These are phyloP conservation scores for Halcyon leucocephala DNA, from an alignment of 2,797 vertebrate genomes.

Conservation along the genomic window DNA sequence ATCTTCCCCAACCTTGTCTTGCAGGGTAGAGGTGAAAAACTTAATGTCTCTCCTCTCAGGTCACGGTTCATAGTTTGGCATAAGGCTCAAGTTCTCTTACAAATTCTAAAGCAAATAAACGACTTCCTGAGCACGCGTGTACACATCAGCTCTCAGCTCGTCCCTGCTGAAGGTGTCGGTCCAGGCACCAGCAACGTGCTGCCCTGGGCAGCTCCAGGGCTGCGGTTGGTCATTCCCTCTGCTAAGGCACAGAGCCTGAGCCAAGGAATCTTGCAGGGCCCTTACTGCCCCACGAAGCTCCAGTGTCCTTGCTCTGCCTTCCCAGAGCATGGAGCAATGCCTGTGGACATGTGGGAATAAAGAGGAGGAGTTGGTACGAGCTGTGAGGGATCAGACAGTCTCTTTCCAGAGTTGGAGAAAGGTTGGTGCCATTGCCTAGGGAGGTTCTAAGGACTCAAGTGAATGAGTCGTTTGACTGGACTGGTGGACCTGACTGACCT, in stretches of 20 bases:
- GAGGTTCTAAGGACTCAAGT: background rate
- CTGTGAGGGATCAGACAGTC: background rate
- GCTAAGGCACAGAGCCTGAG: background rate
- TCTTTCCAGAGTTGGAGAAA: background rate
- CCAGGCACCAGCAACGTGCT: background rate
- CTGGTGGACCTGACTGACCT: background rate
- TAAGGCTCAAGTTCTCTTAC: background rate
- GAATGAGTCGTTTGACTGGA: fast-evolving
- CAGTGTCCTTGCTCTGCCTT: background rate
- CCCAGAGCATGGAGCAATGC: fast-evolving
- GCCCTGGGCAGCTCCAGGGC: background rate
- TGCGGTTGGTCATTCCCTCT: background rate
- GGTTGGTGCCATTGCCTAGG: fast-evolving
- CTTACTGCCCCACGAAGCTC: background rate
- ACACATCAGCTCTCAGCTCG: fast-evolving
- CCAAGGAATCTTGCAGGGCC: fast-evolving
- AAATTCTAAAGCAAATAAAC: background rate
- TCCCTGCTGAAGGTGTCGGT: background rate
- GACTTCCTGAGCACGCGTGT: background rate
- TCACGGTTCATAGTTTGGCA: background rate
- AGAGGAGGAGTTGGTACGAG: fast-evolving
- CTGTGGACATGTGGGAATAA: fast-evolving
- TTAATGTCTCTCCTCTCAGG: background rate
- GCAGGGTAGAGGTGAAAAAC: background rate
- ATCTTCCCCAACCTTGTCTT: background rate